Base-by-base conservation (phyloP, 2,888 invertebrate genomes). In the Oscheius sp. region DNA sequence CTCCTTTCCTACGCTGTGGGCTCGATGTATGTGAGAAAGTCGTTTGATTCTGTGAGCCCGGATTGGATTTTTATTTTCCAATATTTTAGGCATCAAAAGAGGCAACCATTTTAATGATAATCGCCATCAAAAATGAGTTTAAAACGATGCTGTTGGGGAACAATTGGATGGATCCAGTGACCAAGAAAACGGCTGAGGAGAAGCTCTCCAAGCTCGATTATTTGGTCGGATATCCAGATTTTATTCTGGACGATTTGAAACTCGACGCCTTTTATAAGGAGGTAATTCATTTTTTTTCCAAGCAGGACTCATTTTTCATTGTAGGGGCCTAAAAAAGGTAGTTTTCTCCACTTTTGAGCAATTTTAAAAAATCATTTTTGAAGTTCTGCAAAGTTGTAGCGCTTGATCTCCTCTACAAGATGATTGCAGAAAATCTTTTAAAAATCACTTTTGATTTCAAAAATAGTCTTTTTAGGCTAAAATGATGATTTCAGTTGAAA, bases 151-250 rank as follows among this genome's bases (percentile, higher is more conserved):
- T 96, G 0, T 90, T 91, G 74, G 90, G 91, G 75, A 93, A 92
- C 0, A 90, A 91, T 70, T 96, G 95, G 95, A 91, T 96, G 86
- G 94, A 95, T 81, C 89, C 90, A 15, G 91, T 91, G 39, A 95
- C 95, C 0, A 93, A 77, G 63, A 72, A 77, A 58, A 70, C 61
- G 20, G 80, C 80, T 1, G 65, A 73, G 52, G 70, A 71, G 45
- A 80, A 83, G 69, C 81, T 79, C 17, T 69, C 74, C 15, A 68
- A 81, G 23, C 83, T 86, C 81, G 63, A 80, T 23, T 71, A 72
- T 27, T 74, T 83, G 71, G 94, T 96, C 77, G 96, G 95, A 0
- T 96, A 94, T 87, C 95, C 96, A 0, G 92, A 95, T 85, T 95
- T 93, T 81, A 93, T 96, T 83, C 88, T 93, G 17, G 91, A 92